These are phyloP conservation scores for Aphelocoma coerulescens DNA, from an alignment of 2,113 vertebrate genomes.

Conservation along the genomic window DNA sequence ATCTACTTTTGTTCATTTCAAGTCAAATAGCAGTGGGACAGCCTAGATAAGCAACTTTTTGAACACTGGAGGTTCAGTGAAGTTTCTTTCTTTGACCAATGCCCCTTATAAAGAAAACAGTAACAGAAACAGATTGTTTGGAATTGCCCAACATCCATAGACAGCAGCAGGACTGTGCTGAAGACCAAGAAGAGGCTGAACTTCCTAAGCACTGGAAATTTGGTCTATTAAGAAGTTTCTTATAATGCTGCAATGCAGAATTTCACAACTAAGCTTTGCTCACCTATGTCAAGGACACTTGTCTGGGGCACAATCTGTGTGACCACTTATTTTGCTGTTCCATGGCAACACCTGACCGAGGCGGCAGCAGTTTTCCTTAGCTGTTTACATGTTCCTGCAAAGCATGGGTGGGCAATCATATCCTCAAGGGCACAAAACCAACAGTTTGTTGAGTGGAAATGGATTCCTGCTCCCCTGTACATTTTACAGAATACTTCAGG, in stretches of 20 bases:
- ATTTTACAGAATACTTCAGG: background rate
- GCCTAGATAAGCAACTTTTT: background rate
- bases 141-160: background rate
- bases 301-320: rapidly evolving
- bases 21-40: background rate
- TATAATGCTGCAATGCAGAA: background rate
- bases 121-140: background rate
- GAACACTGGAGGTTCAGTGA: background rate
- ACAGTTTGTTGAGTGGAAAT: background rate
- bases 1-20: background rate
- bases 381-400: background rate
- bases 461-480: background rate
- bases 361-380: background rate
- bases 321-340: background rate
- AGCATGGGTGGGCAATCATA: background rate
- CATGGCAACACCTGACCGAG: background rate
- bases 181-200: background rate
- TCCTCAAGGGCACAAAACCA: background rate
- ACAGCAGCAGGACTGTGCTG: background rate
- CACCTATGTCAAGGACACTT: background rate
- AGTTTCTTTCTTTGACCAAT: background rate
- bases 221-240: background rate
- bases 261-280: background rate
- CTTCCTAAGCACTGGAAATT: background rate
- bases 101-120: background rate